Percentiles rank a stretch among this genome's conserved stretches.
These are phyloP conservation scores for Riparia riparia DNA, from an alignment of 2,113 vertebrate genomes.

Conservation along the genomic window DNA sequence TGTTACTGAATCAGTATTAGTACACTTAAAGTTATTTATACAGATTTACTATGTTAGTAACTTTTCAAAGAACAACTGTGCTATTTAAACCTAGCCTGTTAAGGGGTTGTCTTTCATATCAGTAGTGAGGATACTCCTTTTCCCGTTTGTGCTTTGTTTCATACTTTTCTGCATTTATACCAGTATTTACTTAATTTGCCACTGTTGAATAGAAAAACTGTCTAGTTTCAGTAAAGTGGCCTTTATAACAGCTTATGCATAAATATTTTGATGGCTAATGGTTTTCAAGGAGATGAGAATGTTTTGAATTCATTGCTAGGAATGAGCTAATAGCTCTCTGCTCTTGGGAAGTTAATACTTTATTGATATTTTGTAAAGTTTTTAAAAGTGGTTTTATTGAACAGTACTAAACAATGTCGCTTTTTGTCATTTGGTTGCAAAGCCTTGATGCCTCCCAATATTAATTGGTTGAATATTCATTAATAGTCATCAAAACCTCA, in stretches of 20 bases:
- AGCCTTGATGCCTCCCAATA: neutral
- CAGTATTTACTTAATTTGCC: neutral
- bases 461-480: neutral
- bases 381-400: neutral
- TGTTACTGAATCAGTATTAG: slow-evolving; percentile 49
- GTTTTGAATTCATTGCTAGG: slow-evolving; percentile 5
- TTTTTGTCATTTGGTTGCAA: neutral
- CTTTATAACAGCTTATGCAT: slow-evolving; percentile 19
- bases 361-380: slow-evolving; percentile 12
- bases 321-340: neutral
- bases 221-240: neutral
- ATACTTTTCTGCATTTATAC: slow-evolving; percentile 34
- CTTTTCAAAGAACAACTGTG: slow-evolving; percentile 53
- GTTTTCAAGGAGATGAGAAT: neutral
- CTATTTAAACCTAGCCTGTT: slow-evolving; percentile 19
- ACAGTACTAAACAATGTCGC: neutral
- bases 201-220: neutral
- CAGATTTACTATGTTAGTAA: slow-evolving; percentile 56
- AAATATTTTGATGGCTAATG: slow-evolving; percentile 42
- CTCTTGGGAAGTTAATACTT: neutral
- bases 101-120: slow-evolving; percentile 1
- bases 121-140: neutral
- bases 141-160: neutral
- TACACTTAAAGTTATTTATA: slow-evolving; percentile 60
- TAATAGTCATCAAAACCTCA: neutral